Evolutionary conservation across 2,797 vertebrate genomes (phyloP).

Genomic region (Centroberyx gerrardi): DNA sequence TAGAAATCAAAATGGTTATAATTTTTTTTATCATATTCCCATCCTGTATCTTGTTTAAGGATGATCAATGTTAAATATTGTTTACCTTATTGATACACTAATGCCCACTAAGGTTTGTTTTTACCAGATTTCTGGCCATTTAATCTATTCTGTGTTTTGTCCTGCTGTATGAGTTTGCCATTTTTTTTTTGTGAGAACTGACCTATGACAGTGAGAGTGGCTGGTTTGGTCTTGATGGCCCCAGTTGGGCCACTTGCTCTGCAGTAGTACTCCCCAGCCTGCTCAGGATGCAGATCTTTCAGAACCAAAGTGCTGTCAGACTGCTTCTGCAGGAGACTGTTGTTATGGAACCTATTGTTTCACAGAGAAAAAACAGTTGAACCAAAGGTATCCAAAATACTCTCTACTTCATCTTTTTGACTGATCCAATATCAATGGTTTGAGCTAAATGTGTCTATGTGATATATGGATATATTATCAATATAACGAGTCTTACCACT

Average conservation of each 20-base stretch:
- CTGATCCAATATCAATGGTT: background rate
- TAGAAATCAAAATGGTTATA: conserved; percentile 19
- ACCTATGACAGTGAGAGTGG: conserved; percentile 92
- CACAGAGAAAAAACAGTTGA: conserved; percentile 13
- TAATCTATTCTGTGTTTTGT: background rate
- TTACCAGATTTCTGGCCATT: conserved; percentile 4
- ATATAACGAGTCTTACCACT: conserved; percentile 89
- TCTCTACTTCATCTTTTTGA: background rate
- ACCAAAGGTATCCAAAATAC: background rate
- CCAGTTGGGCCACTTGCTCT: conserved; percentile 91
- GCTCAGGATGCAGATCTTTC: conserved; percentile 86
- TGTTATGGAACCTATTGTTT: conserved; percentile 93
- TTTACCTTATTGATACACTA: background rate
- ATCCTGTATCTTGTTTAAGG: background rate
- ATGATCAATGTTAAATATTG: too few relatives aligned
- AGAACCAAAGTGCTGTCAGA: conserved; percentile 91
- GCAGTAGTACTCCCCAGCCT: conserved; percentile 94
- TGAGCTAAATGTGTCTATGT: too few relatives aligned
- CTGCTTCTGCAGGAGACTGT: conserved; percentile 88
- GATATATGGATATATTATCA: background rate
- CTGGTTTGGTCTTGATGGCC: conserved; percentile 89
- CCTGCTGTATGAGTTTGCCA: background rate
- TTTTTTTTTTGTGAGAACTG: conserved; percentile 47
- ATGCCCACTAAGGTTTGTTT: background rate
- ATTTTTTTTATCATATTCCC: conserved; percentile 8